Conservation (phyloP, 2,797 vertebrate genomes). For the Eurystomus glaucurus region DNA sequence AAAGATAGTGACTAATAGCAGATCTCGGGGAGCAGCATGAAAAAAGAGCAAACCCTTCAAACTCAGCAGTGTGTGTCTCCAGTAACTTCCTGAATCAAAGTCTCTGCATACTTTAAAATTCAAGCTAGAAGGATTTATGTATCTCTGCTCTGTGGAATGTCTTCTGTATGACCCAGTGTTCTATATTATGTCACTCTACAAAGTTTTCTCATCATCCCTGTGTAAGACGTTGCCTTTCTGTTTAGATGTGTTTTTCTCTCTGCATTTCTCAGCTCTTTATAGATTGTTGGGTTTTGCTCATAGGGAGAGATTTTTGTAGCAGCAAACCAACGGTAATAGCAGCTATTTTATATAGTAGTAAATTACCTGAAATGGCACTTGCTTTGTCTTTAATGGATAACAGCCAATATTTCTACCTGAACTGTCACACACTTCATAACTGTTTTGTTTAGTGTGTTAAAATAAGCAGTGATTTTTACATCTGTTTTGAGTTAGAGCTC, state of each 20-base stretch:
- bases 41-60: background rate
- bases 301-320: background rate
- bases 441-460: constrained; percentile 4
- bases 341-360: background rate
- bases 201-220: background rate
- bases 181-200: background rate
- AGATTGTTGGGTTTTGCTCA: background rate
- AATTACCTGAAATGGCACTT: background rate
- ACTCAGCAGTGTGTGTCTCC: background rate
- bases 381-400: constrained; percentile 16
- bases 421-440: background rate
- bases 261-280: background rate
- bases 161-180: background rate
- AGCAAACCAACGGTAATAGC: background rate
- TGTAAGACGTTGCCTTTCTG: background rate
- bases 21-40: background rate
- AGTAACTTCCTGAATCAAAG: background rate
- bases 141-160: background rate
- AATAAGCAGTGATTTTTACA: background rate
- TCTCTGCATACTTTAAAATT: background rate
- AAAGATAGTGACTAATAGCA: background rate
- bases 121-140: background rate
- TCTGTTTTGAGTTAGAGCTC: constrained; percentile 13
- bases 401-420: background rate
- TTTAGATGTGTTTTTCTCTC: background rate